Conservation (phyloP, 2,888 invertebrate genomes). For the Rotaria sp. region DNA sequence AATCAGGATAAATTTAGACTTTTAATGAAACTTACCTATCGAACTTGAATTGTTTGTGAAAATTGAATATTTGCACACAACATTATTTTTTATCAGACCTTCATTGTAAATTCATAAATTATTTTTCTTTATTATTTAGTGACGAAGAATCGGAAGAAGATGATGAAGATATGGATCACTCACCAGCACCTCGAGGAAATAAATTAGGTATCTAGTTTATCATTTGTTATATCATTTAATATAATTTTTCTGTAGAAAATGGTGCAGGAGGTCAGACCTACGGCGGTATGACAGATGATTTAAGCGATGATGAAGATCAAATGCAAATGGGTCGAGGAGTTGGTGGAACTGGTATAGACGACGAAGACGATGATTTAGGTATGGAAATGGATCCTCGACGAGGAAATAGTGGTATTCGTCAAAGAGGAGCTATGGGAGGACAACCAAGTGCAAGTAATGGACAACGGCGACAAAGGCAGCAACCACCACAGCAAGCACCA, state of each 20-base stretch:
- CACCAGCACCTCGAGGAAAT: neutral
- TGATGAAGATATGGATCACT: constrained; percentile 26
- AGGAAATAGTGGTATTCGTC: neutral
- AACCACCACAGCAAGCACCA: neutral
- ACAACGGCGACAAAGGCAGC: neutral
- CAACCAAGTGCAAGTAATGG: neutral
- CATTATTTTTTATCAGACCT: too few species aligned
- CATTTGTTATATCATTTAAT: neutral
- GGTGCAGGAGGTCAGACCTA: neutral
- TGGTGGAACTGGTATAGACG: neutral
- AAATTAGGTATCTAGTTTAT: neutral
- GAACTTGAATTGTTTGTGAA: too few species aligned
- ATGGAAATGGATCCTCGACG: neutral
- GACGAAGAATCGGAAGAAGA: constrained; percentile 32
- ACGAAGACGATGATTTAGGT: constrained; percentile 30
- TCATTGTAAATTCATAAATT: too few species aligned
- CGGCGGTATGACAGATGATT: neutral
- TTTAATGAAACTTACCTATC: too few species aligned
- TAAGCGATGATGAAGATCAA: constrained; percentile 3
- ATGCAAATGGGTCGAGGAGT: neutral
- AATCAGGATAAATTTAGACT: too few species aligned
- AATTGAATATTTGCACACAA: too few species aligned
- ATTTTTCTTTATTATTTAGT: neutral
- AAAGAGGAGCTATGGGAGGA: too few species aligned
- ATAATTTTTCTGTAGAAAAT: neutral